Conservation (phyloP, 2,888 invertebrate genomes). For the Eurois occulta region DNA sequence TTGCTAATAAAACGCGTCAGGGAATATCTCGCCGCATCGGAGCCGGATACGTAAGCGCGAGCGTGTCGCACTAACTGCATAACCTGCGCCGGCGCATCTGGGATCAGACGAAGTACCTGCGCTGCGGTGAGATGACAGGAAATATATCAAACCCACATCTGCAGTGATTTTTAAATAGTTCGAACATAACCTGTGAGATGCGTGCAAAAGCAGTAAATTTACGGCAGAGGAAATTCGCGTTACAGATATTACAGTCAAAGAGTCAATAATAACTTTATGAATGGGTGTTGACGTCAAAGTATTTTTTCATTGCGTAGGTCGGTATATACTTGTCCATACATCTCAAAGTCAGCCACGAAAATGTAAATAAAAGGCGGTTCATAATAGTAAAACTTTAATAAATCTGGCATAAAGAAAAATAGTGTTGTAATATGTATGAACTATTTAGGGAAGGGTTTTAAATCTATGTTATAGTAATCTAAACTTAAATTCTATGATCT, state of each 20-base stretch:
- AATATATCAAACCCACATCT: slow-evolving; percentile 10
- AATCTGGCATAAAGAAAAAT: slow-evolving; percentile 54
- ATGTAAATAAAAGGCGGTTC: slow-evolving; percentile 59
- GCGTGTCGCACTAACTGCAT: slow-evolving; percentile 45
- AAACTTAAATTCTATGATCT: slow-evolving; percentile 57
- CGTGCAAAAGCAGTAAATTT: slow-evolving; percentile 66
- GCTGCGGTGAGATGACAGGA: background rate
- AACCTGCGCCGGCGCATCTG: slow-evolving; percentile 43
- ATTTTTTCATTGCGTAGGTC: slow-evolving; percentile 67
- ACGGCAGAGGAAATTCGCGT: slow-evolving; percentile 39
- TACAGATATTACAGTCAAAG: slow-evolving; percentile 73
- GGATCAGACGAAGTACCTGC: slow-evolving; percentile 18
- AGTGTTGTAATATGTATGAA: slow-evolving; percentile 35
- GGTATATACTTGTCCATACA: slow-evolving; percentile 49
- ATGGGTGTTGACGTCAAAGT: slow-evolving; percentile 86
- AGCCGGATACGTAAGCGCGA: slow-evolving; percentile 50
- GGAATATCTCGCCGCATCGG: slow-evolving; percentile 68
- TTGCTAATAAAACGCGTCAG: slow-evolving; percentile 76
- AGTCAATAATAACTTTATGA: slow-evolving; percentile 83
- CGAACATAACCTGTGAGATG: slow-evolving; percentile 57
- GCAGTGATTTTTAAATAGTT: slow-evolving; percentile 67
- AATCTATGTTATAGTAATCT: slow-evolving; percentile 38
- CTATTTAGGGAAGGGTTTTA: slow-evolving; percentile 24
- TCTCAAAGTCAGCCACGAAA: slow-evolving; percentile 52
- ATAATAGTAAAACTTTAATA: slow-evolving; percentile 63